A percentile compares a stretch with the other conserved stretches of the same genome.
These are phyloP conservation scores for Acarapis woodi DNA, from an alignment of 1,140 invertebrate genomes.

Conservation along the genomic window DNA sequence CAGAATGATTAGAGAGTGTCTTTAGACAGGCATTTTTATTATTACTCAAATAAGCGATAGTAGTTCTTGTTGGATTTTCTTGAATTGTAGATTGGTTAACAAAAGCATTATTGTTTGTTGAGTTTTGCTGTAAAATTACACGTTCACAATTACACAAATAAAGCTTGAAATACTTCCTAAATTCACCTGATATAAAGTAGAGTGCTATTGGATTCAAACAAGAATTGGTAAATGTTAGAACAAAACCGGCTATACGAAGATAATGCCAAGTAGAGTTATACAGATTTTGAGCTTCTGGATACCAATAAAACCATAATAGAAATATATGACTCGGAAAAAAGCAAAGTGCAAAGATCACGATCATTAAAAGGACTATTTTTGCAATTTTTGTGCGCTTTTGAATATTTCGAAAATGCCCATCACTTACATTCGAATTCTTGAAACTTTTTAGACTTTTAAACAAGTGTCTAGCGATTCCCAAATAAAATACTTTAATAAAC, in stretches of 20 bases:
- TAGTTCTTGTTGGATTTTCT: too few relatives aligned
- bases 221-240: conserved; percentile 15
- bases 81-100: too few relatives aligned
- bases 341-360: conserved; percentile 60
- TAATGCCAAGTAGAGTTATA: conserved; percentile 63
- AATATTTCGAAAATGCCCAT: too few relatives aligned
- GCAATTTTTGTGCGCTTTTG: conserved; percentile 27
- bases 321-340: conserved; percentile 59
- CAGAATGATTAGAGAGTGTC: too few relatives aligned
- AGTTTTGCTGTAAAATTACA: too few relatives aligned
- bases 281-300: conserved; percentile 30
- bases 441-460: conserved; percentile 35
- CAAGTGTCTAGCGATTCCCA: conserved; percentile 54
- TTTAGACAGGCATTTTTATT: too few relatives aligned
- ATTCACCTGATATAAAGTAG: neutral
- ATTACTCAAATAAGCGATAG: too few relatives aligned
- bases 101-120: too few relatives aligned
- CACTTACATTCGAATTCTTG: too few relatives aligned
- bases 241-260: conserved; percentile 48
- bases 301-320: conserved; percentile 59
- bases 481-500: conserved; percentile 55
- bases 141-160: too few relatives aligned
- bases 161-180: neutral
- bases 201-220: conserved; percentile 3
- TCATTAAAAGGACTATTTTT: conserved; percentile 59